phyloP scores from a whole-genome alignment of 2,113 vertebrate genomes.

The Chaetodon auriga region DNA sequence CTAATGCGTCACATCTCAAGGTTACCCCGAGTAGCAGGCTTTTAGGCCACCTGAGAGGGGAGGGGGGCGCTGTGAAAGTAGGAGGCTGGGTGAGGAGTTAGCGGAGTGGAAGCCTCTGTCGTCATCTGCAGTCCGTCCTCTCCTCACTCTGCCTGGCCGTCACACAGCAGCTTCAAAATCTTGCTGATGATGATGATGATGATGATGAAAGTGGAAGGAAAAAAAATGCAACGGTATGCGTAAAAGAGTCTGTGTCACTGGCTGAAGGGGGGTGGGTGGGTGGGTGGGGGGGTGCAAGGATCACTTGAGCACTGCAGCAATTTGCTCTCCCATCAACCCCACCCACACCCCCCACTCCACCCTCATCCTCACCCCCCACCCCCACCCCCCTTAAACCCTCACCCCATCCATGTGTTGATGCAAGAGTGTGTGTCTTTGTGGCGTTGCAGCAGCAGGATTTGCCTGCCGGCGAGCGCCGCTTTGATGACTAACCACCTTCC shows the following conservation, averaged over 20 bases:
- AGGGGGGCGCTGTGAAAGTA: slow-evolving; percentile 2
- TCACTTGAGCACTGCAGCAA: slow-evolving; percentile 76
- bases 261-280: background rate
- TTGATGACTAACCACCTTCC: slow-evolving; percentile 68
- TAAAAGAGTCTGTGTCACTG: slow-evolving; percentile 10
- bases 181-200: background rate
- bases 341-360: slow-evolving; percentile 14
- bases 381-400: background rate
- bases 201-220: background rate
- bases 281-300: slow-evolving; percentile 28
- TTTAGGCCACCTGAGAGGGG: slow-evolving; percentile 31
- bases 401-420: slow-evolving; percentile 7
- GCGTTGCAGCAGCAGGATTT: slow-evolving; percentile 68
- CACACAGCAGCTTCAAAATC: slow-evolving; percentile 14
- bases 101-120: slow-evolving; percentile 1
- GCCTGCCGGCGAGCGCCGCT: slow-evolving; percentile 48
- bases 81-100: slow-evolving; percentile 22
- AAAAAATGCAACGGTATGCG: background rate
- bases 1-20: slow-evolving; percentile 79
- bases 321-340: slow-evolving; percentile 33
- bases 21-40: slow-evolving; percentile 63
- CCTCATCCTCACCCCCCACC: slow-evolving; percentile 11
- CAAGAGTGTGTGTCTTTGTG: slow-evolving; percentile 18
- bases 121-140: slow-evolving; percentile 27
- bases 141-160: background rate